Evolutionary conservation across 2,113 vertebrate species (phyloP), one percentile per base, ranked within the genome.

Genomic region (Cettia cetti): DNA sequence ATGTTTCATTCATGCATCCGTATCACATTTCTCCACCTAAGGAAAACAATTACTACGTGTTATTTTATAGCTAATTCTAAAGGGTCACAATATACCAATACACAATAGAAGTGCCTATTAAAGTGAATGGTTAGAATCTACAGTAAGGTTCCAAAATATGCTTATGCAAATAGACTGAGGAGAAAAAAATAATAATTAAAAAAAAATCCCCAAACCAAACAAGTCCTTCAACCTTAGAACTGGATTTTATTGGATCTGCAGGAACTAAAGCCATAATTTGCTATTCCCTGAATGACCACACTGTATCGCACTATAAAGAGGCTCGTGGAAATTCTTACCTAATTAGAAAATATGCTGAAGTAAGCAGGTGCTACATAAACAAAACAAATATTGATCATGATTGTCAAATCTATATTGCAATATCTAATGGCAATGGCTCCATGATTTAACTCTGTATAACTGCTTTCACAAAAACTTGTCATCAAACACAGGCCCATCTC

Each of bases 291-390:
- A 76, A 94, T 83, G 76, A 75, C 44, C 61, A 93, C 82, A 60
- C 68, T 74, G 60, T 74, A 94, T 40, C 53, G 22, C 69, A 91
- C 70, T 76, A 87, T 82, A 82, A 89, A 68, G 21, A 42, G 50
- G 90, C 92, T 91, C 95, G 84, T 15, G 20, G 74, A 86, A 96
- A 92, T 94, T 90, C 80, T 84, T 68, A 83, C 68, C 84, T 94
- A 94, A 96, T 97, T 97, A 95, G 90, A 95, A 95, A 97, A 96
- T 66, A 94, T 37, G 89, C 80, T 96, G 92, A 96, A 97, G 90
- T 56, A 96, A 96, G 82, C 71, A 93, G 50, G 24, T 89, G 42
- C 63, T 93, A 80, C 65, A 49, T 21, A 64, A 52, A 82, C 54
- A 90, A 83, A 94, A 81, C 83, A 96, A 93, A 96, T 94, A 97